Evolutionary conservation across 2,797 vertebrate species (phyloP), one percentile per base, ranked within the genome.

Genomic region (Valencia hispanica): DNA sequence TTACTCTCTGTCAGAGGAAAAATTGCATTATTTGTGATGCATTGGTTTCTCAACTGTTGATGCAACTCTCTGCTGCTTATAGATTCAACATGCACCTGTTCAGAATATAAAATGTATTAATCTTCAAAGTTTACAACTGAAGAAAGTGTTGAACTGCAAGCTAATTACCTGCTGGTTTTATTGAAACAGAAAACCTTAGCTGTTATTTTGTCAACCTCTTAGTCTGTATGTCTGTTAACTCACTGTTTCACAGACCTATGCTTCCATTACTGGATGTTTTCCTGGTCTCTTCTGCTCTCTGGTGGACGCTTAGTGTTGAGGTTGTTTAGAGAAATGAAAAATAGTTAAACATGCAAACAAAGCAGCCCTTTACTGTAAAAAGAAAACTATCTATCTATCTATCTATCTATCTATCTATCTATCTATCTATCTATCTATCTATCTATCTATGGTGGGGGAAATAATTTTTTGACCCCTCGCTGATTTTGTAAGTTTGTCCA

Each of bases 231-330:
- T 75, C 4, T 47, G 17, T 18, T 68, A 39, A 30, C 20, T 27
- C 11, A 47, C 41, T 78, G 39, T 32, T 45, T 70, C 50, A 65
- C 1, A 57, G 11, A 30, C 2, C 18, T 70, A 15, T 5, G 17
- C 20, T 73, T 73, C 15, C 36, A 66, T 3, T 48, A 12, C 7
- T 7, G 0, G 11, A 45, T 63, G 30, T 25, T 71, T 71, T 59
- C 70, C 41, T 74, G 68, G 63, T 30, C 70, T 34, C 43, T 85
- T 74, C 81, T 92, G 91, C 89, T 22, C 82, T 78, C 89, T 91
- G 51, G 72, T 90, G 90, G 91, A 75, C 2, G 59, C 27, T 15
- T 32, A 17, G 2, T 25, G 30, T 32, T 59, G 8, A 53, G 51
- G 8, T 20, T 65, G 34, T 12, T 34, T 61, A 30, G 27, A 32